phyloP scores from a whole-genome alignment of 2,113 vertebrate genomes.

The Donacobius atricapilla region DNA sequence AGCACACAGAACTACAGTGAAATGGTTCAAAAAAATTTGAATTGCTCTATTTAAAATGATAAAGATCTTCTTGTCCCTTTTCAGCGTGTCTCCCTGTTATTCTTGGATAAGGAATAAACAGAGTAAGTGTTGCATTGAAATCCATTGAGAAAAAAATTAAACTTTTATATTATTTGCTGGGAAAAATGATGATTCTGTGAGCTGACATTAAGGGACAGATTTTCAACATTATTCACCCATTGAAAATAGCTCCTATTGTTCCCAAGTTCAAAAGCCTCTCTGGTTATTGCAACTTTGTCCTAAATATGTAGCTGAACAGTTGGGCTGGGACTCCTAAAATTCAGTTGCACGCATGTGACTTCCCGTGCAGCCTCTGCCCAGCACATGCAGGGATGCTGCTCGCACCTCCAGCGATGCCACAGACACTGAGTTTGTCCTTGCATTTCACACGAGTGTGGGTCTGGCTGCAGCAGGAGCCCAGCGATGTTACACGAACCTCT shows the following conservation, averaged over 20 bases:
- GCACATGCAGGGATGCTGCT: not conserved
- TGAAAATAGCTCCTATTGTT: conserved; percentile 76
- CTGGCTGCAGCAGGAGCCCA: not conserved
- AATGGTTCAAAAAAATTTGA: not conserved
- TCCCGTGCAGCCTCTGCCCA: not conserved
- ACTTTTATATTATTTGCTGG: conserved; percentile 51
- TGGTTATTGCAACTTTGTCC: conserved; percentile 47
- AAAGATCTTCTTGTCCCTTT: conserved; percentile 37
- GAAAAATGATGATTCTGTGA: conserved; percentile 21
- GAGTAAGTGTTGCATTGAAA: conserved; percentile 51
- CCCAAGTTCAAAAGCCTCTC: conserved; percentile 70
- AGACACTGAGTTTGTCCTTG: not conserved
- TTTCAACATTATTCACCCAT: conserved; percentile 62
- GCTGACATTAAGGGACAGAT: conserved; percentile 54
- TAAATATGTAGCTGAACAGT: conserved; percentile 43
- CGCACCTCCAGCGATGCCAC: not conserved
- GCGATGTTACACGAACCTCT: not conserved
- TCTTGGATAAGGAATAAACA: conserved; percentile 48
- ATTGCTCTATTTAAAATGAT: conserved; percentile 13
- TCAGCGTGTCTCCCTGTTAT: conserved; percentile 9
- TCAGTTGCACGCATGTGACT: not conserved
- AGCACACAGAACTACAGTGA: not conserved
- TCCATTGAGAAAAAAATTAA: conserved; percentile 33
- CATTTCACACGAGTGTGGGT: not conserved
- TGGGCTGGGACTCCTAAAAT: not conserved